Base-by-base conservation (phyloP, 2,113 vertebrate genomes). In the Anguilla japonica region DNA sequence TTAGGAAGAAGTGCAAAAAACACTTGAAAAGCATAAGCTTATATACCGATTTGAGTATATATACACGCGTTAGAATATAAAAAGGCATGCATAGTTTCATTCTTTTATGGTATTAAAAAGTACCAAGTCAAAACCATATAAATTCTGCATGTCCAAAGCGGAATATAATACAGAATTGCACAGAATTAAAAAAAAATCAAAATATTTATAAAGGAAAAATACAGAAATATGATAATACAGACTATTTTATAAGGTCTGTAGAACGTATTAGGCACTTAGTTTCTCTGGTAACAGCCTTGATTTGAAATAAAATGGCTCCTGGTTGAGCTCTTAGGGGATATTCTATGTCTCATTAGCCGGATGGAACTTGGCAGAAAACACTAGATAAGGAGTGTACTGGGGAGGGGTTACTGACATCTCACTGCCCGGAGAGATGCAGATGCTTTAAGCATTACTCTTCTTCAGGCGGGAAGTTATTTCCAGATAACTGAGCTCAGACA, bases 51-150 rank as follows among this genome's bases (percentile, higher is more conserved):
- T 94, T 81, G 92, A 95, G 92, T 94, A 95, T 81, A 88, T 34
- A 82, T 92, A 94, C 95, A 93, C 94, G 97, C 95, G 97, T 91
- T 93, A 94, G 94, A 94, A 94, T 95, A 94, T 93, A 96, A 96
- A 95, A 95, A 90, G 91, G 94, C 97, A 97, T 97, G 97, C 97
- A 97, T 97, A 97, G 95, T 94, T 96, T 95, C n/a, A 92, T 90
- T 91, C 90, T 92, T 88, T 95, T 92, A 91, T 92, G 89, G 94
- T 95, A 95, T 93, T 93, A 93, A 88, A 90, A 90, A 89, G 92
- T 94, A 95, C 94, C 94, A 95, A 94, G 94, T 95, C 94, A 87
- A 87, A 90, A 90, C 78, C 87, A 89, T 89, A 91, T 56, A 91
- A 90, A 90, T 88, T 41, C 26, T 87, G 78, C 89, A 91, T 88